Conservation (phyloP, 2,888 invertebrate species). For the Apodemia zela region DNA sequence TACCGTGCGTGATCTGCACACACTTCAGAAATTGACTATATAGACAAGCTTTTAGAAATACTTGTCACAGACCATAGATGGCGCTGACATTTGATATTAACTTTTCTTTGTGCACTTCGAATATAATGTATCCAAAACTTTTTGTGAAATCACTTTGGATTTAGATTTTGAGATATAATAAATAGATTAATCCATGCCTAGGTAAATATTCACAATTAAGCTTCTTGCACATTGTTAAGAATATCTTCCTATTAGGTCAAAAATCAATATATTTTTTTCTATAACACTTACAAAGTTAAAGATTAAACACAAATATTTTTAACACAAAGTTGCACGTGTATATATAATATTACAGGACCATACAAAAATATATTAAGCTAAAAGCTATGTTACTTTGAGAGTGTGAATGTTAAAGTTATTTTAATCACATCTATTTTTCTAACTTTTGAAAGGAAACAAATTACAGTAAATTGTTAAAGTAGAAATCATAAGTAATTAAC, state of each 20-base stretch:
- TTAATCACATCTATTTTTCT: slow-evolving; percentile 69
- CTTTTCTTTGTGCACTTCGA: no score
- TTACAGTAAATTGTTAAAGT: slow-evolving; percentile 61
- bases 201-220: no score
- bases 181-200: no score
- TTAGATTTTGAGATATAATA: no score
- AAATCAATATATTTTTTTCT: slow-evolving; percentile 45
- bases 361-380: slow-evolving; percentile 34
- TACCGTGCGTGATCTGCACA: no score
- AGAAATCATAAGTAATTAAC: slow-evolving; percentile 53
- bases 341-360: slow-evolving; percentile 47
- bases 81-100: no score
- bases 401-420: slow-evolving; percentile 58
- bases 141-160: no score
- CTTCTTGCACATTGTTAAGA: neutral
- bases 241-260: slow-evolving; percentile 3
- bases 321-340: slow-evolving; percentile 31
- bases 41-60: no score
- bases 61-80: no score
- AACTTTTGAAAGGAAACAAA: slow-evolving; percentile 55
- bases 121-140: no score
- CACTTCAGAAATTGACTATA: no score
- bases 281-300: slow-evolving; percentile 39
- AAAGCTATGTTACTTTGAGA: slow-evolving; percentile 40
- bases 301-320: slow-evolving; percentile 36